phyloP scores from a whole-genome alignment of 2,797 vertebrate species.

The Leucoraja ocellata region DNA sequence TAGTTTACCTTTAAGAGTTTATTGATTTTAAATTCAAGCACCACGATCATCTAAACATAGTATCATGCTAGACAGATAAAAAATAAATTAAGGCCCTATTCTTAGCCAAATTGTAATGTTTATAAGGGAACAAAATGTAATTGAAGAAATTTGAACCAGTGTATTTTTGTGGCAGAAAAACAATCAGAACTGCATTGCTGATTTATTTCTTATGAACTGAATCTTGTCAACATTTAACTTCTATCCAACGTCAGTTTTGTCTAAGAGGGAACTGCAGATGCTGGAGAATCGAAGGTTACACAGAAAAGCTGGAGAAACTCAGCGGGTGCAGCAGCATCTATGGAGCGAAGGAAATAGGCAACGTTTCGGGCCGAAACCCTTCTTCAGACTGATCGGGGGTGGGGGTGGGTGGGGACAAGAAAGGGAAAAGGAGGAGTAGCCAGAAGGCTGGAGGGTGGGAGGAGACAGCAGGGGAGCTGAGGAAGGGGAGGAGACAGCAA shows the following conservation, averaged over 20 bases:
- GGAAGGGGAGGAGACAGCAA: too few species aligned
- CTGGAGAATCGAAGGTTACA: too few species aligned
- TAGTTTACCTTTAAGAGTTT: neutral
- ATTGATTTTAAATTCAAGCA: neutral
- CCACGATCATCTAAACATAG: neutral
- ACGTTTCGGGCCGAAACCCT: too few species aligned
- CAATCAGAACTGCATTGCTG: neutral
- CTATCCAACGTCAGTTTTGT: neutral
- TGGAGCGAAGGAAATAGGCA: too few species aligned
- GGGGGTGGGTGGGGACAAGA: too few species aligned
- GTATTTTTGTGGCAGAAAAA: neutral
- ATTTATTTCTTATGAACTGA: neutral
- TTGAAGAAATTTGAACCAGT: neutral
- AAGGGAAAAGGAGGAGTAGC: too few species aligned
- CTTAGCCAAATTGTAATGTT: slow-evolving; percentile 2
- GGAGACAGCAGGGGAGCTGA: too few species aligned
- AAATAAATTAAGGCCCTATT: neutral
- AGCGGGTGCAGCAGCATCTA: too few species aligned
- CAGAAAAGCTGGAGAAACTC: too few species aligned
- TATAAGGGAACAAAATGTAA: neutral
- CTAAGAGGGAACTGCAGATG: too few species aligned
- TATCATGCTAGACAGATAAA: neutral
- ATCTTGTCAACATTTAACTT: neutral
- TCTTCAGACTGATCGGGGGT: too few species aligned
- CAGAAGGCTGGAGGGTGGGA: too few species aligned